phyloP scores from a whole-genome alignment of 2,888 invertebrate species.

The Aspidiotus destructor region DNA sequence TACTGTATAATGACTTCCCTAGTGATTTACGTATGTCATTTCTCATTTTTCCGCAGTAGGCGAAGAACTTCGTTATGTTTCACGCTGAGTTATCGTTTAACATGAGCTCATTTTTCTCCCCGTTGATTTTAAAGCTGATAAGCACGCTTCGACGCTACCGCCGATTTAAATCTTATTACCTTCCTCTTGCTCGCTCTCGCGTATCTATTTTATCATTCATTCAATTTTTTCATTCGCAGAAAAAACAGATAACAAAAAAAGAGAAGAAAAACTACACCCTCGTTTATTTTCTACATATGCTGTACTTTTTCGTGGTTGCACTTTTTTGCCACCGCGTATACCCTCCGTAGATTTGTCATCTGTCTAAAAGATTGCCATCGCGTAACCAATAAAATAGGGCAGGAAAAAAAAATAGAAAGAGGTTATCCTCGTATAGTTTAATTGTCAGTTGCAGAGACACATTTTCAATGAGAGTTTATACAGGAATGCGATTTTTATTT shows the following conservation, averaged over 20 bases:
- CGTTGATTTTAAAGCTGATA: constrained; percentile 29
- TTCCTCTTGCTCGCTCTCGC: constrained; percentile 3
- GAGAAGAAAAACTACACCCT: neutral
- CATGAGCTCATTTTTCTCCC: constrained; percentile 29
- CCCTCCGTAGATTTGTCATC: neutral
- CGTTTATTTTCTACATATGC: neutral
- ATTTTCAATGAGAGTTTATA: too few relatives aligned
- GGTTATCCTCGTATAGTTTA: too few relatives aligned
- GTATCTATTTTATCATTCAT: neutral
- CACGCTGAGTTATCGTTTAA: constrained; percentile 30
- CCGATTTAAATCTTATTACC: constrained; percentile 29
- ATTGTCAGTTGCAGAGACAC: too few relatives aligned
- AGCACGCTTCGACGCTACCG: constrained; percentile 22
- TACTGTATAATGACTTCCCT: constrained; percentile 23
- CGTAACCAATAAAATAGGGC: too few relatives aligned
- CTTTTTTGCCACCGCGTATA: neutral
- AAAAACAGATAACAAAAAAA: constrained; percentile 1
- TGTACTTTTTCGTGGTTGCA: neutral
- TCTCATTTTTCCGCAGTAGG: constrained; percentile 28
- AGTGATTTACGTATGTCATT: constrained; percentile 30
- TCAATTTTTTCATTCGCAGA: neutral
- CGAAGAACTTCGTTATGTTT: constrained; percentile 22
- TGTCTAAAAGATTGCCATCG: constrained; percentile 1
- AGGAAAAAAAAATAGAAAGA: too few relatives aligned
- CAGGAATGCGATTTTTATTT: too few relatives aligned